Conservation (phyloP, 2,888 invertebrate genomes). For the Embidobia sp. region DNA sequence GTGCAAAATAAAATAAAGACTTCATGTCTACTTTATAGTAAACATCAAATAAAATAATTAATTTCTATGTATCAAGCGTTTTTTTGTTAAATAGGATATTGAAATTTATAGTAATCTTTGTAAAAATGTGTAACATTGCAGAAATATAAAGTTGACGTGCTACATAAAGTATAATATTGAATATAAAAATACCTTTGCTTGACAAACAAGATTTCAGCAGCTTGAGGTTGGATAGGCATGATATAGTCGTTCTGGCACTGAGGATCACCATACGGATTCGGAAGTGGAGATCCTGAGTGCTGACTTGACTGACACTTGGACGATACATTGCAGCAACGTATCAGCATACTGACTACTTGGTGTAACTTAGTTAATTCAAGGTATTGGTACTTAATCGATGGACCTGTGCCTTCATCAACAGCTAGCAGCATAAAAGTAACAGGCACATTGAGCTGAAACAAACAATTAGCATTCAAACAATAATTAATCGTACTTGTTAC, state of each 20-base stretch:
- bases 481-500: too few species aligned
- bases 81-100: too few species aligned
- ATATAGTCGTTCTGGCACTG: slow-evolving; percentile 83
- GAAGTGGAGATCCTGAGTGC: slow-evolving; percentile 83
- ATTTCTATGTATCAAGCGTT: slow-evolving; percentile 4
- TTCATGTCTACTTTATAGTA: too few species aligned
- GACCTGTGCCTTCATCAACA: slow-evolving; percentile 95
- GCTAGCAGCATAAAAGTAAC: slow-evolving; percentile 95
- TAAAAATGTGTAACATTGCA: neutral
- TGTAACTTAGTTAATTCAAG: slow-evolving; percentile 96
- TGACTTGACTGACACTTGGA: slow-evolving; percentile 82
- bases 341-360: slow-evolving; percentile 93
- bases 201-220: slow-evolving; percentile 91
- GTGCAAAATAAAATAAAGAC: too few species aligned
- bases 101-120: too few species aligned
- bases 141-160: too few species aligned
- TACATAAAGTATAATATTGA: too few species aligned
- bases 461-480: too few species aligned
- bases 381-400: slow-evolving; percentile 97
- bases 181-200: slow-evolving; percentile 86
- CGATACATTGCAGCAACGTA: slow-evolving; percentile 95
- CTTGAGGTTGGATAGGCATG: slow-evolving; percentile 88
- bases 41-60: too few species aligned
- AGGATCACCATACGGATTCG: slow-evolving; percentile 89
- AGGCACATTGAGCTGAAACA: slow-evolving; percentile 90